phyloP scores from a whole-genome alignment of 2,888 invertebrate species.

The Anoncus sp. region DNA sequence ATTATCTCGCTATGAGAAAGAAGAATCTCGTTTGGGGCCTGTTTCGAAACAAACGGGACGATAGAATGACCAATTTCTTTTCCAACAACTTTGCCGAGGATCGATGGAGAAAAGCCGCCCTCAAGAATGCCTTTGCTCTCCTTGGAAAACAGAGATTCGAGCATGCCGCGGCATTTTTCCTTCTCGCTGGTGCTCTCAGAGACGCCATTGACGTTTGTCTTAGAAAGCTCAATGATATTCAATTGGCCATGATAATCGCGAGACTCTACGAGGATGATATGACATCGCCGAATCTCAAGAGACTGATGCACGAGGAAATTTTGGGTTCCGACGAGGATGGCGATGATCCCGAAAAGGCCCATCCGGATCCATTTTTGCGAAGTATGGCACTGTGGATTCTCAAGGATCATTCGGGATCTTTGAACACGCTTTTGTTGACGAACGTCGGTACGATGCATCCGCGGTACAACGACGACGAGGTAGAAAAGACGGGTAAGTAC shows the following conservation, averaged over 20 bases:
- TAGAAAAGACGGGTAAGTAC: conserved; percentile 83
- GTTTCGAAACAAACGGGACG: conserved; percentile 94
- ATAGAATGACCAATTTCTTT: conserved; percentile 98
- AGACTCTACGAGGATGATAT: conserved; percentile 94
- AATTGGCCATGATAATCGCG: conserved; percentile 97
- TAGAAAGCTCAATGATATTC: conserved; percentile 96
- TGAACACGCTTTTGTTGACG: conserved; percentile 92
- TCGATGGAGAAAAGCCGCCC: conserved; percentile 98
- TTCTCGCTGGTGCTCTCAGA: conserved; percentile 96
- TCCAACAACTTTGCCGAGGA: conserved; percentile 96
- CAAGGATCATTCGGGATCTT: conserved; percentile 94
- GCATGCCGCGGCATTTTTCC: conserved; percentile 99
- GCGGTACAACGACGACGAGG: conserved; percentile 86
- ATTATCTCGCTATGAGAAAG: conserved; percentile 99
- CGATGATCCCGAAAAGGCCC: conserved; percentile 90
- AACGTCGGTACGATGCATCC: conserved; percentile 92
- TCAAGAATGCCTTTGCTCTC: conserved; percentile 99
- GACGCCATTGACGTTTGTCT: conserved; percentile 98
- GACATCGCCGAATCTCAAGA: conserved; percentile 89
- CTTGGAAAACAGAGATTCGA: conserved; percentile 98
- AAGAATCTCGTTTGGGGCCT: conserved; percentile 98
- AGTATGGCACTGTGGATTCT: conserved; percentile 99
- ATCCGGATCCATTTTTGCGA: conserved; percentile 98
- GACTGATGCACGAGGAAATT: conserved; percentile 91
- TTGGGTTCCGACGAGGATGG: conserved; percentile 86